These are phyloP conservation scores for Zootoca vivipara DNA, from an alignment of 2,113 vertebrate species.

Conservation along the genomic window DNA sequence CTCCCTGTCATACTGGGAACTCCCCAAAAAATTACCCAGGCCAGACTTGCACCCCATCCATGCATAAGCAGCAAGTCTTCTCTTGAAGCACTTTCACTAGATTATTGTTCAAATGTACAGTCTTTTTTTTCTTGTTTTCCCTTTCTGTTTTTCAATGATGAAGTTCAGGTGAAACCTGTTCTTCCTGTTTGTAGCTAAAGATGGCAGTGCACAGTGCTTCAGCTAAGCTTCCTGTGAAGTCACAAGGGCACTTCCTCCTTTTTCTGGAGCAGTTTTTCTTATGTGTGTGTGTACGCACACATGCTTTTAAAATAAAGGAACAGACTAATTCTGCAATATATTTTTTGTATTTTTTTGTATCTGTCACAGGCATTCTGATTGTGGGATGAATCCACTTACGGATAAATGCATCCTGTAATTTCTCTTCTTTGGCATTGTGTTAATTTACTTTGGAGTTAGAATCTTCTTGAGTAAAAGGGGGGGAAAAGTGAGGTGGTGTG, in stretches of 20 bases:
- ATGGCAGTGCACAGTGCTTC: background rate
- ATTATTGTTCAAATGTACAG: background rate
- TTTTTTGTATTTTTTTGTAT: background rate
- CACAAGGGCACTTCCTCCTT: background rate
- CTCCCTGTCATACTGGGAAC: too few species aligned
- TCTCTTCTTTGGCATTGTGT: background rate
- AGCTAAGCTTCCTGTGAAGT: background rate
- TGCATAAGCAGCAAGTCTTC: background rate
- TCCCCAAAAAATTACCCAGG: background rate
- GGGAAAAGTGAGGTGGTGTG: rapidly evolving
- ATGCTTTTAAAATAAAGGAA: background rate
- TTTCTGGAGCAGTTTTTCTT: background rate
- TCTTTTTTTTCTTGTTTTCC: background rate
- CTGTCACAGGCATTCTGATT: background rate
- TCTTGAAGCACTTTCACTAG: background rate
- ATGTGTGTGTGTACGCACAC: background rate
- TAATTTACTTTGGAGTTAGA: too few species aligned
- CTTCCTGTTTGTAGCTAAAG: slow-evolving; percentile 6
- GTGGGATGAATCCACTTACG: background rate
- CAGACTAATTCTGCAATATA: background rate
- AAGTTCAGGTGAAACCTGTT: background rate
- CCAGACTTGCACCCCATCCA: background rate
- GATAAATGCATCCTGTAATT: background rate
- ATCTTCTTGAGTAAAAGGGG: too few species aligned
- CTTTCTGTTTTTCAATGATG: background rate